Evolutionary conservation across 2,113 vertebrate genomes (phyloP), one percentile per base, ranked within the genome.

Genomic region (Illadopsis cleaveri): DNA sequence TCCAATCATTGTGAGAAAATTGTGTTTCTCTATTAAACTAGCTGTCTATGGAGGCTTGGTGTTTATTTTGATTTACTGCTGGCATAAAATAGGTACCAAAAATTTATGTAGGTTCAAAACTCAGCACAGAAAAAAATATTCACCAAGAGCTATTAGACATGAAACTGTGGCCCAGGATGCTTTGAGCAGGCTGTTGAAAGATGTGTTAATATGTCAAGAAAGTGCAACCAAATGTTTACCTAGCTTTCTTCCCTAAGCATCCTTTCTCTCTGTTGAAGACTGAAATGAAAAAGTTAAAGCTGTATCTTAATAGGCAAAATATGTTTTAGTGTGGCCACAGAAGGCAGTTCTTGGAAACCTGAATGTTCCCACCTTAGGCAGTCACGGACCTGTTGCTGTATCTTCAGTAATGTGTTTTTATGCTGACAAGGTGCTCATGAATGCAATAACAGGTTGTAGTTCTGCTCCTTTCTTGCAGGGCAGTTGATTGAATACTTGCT

Each of bases 61-160:
- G n/a, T 86, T 83, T 24, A 38, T 94, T 92, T 95, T 82, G 50
- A 35, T 94, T 82, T 73, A 91, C 48, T 81, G 65, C 48, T 79
- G 47, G 37, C 30, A n/a, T 91, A 89, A 86, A 94, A 82, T 5
- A 10, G 12, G 12, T 48, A 45, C n/a, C 38, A 70, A 84, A 82
- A 89, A 71, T 64, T 80, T 72, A 30, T n/a, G 42, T 18, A 60
- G 33, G 35, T 70, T 92, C 60, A 82, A 84, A 93, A 71, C 51
- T 75, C 71, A 79, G 23, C 33, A 38, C 21, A 53, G 54, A 60
- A 84, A 65, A 65, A 80, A 86, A 65, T 50, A 35, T 4, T 42
- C 30, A 60, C 17, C 9, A 53, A 61, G 9, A 19, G 16, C 44
- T 92, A 8, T 80, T 82, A 65, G 82, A 44, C 27, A 44, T 4